phyloP scores from a whole-genome alignment of 2,797 vertebrate genomes.

The Coracias cyanogaster region DNA sequence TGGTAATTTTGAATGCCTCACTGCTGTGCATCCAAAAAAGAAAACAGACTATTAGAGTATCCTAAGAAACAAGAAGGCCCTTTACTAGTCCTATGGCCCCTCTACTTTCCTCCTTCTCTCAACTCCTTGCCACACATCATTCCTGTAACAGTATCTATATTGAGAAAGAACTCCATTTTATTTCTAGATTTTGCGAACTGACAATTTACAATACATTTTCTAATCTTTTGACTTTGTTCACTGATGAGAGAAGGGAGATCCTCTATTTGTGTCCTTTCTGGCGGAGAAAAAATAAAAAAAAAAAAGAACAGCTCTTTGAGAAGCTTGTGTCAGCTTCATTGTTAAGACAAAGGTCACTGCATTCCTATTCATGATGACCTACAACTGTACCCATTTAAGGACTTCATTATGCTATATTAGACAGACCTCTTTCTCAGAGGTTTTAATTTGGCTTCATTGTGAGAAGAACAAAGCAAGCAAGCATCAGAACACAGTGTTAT shows the following conservation, averaged over 20 bases:
- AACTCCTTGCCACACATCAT: not conserved
- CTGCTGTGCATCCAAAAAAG: not conserved
- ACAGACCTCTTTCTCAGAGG: constrained; percentile 63
- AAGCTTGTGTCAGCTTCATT: constrained; percentile 52
- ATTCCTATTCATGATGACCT: constrained; percentile 63
- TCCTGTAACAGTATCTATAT: not conserved
- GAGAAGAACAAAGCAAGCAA: constrained; percentile 41
- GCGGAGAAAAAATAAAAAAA: constrained; percentile 19
- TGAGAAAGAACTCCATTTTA: not conserved
- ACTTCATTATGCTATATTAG: constrained; percentile 57
- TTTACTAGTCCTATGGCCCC: not conserved
- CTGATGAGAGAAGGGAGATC: constrained; percentile 37
- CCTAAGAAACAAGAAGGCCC: not conserved
- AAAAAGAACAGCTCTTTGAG: constrained; percentile 47
- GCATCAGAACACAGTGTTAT: constrained; percentile 5
- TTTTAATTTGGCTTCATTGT: constrained; percentile 60
- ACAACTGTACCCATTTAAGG: constrained; percentile 61
- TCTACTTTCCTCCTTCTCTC: not conserved
- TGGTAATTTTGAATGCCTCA: not conserved
- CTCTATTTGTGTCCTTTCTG: constrained; percentile 30
- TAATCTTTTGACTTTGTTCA: constrained; percentile 59
- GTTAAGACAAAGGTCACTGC: constrained; percentile 64
- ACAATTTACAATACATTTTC: constrained; percentile 32
- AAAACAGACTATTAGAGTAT: not conserved
- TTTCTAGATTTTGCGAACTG: constrained; percentile 33